Conservation (phyloP, 2,797 vertebrate genomes). For the Pipistrellus kuhlii region DNA sequence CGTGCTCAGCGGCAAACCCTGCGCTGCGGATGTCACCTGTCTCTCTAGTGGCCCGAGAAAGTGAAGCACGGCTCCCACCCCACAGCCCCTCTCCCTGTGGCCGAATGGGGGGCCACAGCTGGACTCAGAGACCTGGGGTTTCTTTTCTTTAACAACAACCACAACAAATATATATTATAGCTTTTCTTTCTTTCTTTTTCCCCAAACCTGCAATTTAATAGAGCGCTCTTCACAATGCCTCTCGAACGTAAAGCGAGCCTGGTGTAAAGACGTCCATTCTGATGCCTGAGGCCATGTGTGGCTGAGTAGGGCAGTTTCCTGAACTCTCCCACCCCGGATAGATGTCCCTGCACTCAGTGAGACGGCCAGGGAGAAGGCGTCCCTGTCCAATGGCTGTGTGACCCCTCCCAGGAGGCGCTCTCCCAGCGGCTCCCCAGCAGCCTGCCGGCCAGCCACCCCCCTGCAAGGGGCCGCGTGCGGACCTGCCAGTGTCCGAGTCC, state of each 20-base stretch:
- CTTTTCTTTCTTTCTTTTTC: not conserved
- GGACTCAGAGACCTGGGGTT: not conserved
- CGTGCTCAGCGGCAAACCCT: not conserved
- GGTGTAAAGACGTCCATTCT: not conserved
- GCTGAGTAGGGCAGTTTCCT: conserved; percentile 5
- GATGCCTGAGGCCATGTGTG: not conserved
- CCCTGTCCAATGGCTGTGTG: not conserved
- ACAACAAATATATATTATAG: not conserved
- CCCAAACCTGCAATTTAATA: conserved; percentile 39
- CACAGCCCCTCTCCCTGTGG: too few species aligned
- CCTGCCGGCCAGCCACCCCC: conserved; percentile 16
- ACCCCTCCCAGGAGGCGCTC: not conserved
- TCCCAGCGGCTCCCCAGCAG: conserved; percentile 27
- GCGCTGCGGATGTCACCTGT: not conserved
- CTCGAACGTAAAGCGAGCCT: not conserved
- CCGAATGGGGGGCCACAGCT: not conserved
- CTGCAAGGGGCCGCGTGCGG: too few species aligned
- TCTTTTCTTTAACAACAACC: not conserved
- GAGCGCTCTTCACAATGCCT: conserved; percentile 14
- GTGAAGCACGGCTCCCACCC: not conserved
- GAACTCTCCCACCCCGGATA: not conserved
- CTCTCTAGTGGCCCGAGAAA: not conserved
- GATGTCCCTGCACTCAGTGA: conserved; percentile 4
- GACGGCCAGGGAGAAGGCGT: not conserved
- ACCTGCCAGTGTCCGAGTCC: conserved; percentile 43